A percentile compares a stretch with the other conserved stretches of the same genome.
These are phyloP conservation scores for Bambusicola thoracicus DNA, from an alignment of 2,113 vertebrate genomes.

Conservation along the genomic window DNA sequence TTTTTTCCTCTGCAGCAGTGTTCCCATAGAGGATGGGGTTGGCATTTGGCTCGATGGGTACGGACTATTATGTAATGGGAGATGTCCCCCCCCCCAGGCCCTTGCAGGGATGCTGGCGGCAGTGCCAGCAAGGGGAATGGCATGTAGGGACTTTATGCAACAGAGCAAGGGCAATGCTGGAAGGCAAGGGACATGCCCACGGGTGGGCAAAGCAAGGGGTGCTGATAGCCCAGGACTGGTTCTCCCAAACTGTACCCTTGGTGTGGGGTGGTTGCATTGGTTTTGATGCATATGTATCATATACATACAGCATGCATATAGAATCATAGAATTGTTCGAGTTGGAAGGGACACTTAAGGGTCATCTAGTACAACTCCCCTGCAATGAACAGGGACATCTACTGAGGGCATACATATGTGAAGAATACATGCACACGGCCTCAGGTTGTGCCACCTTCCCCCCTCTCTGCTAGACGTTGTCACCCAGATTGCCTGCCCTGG, in stretches of 20 bases:
- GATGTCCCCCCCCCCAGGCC: not conserved
- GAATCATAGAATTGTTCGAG: too few relatives aligned
- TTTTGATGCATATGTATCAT: not conserved
- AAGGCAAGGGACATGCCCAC: not conserved
- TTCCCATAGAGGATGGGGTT: not conserved
- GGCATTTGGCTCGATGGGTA: not conserved
- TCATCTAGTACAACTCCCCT: too few relatives aligned
- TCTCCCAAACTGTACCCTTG: not conserved
- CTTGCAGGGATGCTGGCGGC: not conserved
- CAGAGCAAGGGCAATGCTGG: fast-evolving
- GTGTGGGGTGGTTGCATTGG: not conserved
- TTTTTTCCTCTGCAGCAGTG: not conserved
- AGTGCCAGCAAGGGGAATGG: not conserved
- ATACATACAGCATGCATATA: not conserved
- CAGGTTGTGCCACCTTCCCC: not conserved
- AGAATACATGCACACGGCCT: not conserved
- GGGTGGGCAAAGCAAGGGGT: not conserved
- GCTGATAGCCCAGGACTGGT: not conserved
- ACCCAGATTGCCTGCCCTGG: fast-evolving
- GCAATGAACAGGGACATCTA: too few relatives aligned
- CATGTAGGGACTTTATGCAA: not conserved
- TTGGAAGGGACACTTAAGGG: too few relatives aligned
- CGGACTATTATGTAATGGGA: slow-evolving; percentile 50
- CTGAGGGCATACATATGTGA: not conserved
- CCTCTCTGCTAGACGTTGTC: not conserved